Evolutionary conservation across 30 jellyfish, hydroid and myxozoan species (phyloP).

Genomic region (Chironex yamaguchii): DNA sequence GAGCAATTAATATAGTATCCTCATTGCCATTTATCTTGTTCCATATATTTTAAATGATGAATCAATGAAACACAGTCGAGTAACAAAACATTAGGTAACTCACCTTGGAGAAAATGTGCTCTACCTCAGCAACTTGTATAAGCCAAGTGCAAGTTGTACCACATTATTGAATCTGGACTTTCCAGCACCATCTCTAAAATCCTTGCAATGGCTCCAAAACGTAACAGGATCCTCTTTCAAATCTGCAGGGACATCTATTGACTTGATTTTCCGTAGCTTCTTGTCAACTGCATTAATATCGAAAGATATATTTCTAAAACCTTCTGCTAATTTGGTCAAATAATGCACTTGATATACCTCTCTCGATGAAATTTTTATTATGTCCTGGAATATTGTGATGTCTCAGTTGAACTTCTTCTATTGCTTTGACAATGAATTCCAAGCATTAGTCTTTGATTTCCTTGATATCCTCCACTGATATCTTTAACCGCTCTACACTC

Average conservation of each 20-base stretch:
- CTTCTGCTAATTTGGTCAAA: too few species aligned
- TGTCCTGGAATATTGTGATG: constrained; percentile 33
- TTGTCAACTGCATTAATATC: constrained; percentile 38
- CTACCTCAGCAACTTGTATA: constrained; percentile 37
- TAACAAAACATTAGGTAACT: neutral
- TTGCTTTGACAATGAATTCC: constrained; percentile 31
- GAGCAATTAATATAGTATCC: constrained; percentile 5
- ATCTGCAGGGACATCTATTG: constrained; percentile 27
- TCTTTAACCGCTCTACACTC: constrained; percentile 45
- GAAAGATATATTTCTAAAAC: constrained; percentile 11
- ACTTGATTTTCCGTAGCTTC: constrained; percentile 6
- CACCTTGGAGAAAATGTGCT: neutral
- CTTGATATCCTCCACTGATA: constrained; percentile 2
- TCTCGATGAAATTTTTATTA: constrained; percentile 19
- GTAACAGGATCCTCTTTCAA: constrained; percentile 17
- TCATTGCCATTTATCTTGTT: constrained; percentile 35
- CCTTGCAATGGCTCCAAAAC: constrained; percentile 45
- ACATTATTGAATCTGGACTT: constrained; percentile 17
- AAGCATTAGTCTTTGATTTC: constrained; percentile 32
- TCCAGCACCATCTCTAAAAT: constrained; percentile 48
- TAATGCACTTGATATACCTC: constrained; percentile 16
- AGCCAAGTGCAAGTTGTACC: constrained; percentile 46
- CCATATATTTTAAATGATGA: neutral
- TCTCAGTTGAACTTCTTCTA: constrained; percentile 40
- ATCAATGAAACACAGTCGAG: too few species aligned